These are phyloP conservation scores for Bothrops alternatus DNA, from an alignment of 2,797 vertebrate species.

Conservation along the genomic window DNA sequence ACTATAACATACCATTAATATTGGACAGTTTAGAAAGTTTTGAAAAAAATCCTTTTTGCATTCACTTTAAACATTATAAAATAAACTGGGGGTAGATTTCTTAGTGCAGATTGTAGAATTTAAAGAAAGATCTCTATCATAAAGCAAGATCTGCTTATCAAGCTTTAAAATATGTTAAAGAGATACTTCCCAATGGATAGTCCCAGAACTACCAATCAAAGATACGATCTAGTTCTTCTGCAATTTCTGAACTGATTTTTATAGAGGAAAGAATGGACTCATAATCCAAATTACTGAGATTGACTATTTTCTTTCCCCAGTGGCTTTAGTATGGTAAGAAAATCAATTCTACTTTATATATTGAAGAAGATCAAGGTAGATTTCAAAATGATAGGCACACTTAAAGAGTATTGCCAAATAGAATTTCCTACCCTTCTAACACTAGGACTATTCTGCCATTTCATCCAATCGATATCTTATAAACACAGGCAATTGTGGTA, in stretches of 20 bases:
- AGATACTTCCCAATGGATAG: background rate
- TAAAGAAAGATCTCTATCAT: background rate
- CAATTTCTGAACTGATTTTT: background rate
- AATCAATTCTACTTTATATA: background rate
- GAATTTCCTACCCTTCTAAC: background rate
- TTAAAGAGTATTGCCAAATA: background rate
- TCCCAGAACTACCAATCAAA: background rate
- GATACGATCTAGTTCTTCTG: background rate
- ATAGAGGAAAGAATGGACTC: background rate
- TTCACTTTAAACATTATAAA: background rate
- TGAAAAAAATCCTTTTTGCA: background rate
- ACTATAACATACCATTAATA: background rate
- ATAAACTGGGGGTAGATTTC: background rate
- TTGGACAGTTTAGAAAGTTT: background rate
- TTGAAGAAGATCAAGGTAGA: background rate
- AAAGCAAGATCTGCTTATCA: background rate
- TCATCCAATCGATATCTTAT: background rate
- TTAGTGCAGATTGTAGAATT: background rate
- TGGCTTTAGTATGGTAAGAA: background rate
- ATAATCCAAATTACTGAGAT: background rate
- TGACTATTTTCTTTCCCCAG: background rate
- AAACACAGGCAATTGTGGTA: background rate
- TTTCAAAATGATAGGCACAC: background rate
- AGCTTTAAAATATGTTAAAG: background rate
- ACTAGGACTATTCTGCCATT: background rate